Evolutionary conservation across 2,888 invertebrate genomes (phyloP), one percentile per base, ranked within the genome.

Genomic region (Sipha maydis): DNA sequence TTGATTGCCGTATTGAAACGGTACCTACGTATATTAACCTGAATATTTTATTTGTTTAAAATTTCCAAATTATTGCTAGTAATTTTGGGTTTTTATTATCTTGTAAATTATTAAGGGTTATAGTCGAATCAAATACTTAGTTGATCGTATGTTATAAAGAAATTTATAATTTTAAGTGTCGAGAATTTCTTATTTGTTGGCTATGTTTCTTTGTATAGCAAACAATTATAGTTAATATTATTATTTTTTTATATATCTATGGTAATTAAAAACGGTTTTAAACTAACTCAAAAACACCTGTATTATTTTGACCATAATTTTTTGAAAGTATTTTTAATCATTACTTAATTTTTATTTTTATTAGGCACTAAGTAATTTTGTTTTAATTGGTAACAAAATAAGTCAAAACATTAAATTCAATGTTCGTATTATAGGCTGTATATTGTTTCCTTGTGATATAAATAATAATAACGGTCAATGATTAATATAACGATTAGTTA

Each of bases 1-100:
- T 83, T 83, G 73, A 83, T 56, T 75, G 48, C 48, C 8, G 38
- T 75, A 75, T 56, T 56, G 56, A 75, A 38, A 38, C 25, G 5
- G 34, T 73, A 25, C n/a, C 9, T 71, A 71, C 48, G 48, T 48
- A 48, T 1, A 3, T 1, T 2, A 31, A 25, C 25, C n/a, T 38
- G 34, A 48, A 28, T 82, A 41, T 48, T 69, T 31, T 31, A 82
- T 41, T 38, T 80, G 9, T 34, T 41, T 4, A n/a, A 19, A 80
- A 38, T 67, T 41, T 67, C 38, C 67, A 67, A 19, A 67, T 34
- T 25, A 28, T 67, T 38, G 1, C 1, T 17, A 25, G 7, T 80
- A 67, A 7, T 80, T 41, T 67, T 9, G 28, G 56, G 11, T 25
- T 54, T 76, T 41, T 31, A 54, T 31, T 78, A 11, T 28, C 11